Evolutionary conservation across 2,888 invertebrate species (phyloP), one percentile per base, ranked within the genome.

Genomic region (Keiferia lycopersicella): DNA sequence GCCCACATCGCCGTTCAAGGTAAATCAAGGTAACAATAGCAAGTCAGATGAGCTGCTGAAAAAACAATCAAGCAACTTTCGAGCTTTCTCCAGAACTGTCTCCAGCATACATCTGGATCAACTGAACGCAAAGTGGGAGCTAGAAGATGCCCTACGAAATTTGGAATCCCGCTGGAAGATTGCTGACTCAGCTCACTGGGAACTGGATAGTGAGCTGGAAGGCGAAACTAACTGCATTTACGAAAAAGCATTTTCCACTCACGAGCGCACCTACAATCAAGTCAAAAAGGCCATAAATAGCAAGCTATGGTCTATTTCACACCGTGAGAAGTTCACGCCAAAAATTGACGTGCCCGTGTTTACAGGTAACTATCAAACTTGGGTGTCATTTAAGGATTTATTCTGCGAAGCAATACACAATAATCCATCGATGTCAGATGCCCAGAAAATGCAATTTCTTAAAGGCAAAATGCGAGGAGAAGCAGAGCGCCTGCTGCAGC

Each of bases 361-460:
- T 45, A 63, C 38, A 20, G 71, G 71, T 0, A 69, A 59, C 39
- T 73, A 68, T 56, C 58, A 69, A 12, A 53, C 69, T 30, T 69
- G 69, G 69, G 57, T 59, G 2, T 66, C 69, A 4, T 67, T 70
- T 39, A 68, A 69, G 39, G 70, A 71, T 61, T 20, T 73, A 18
- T 73, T 71, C 59, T 65, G 51, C 0, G 71, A 73, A 64, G 50
- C 68, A 2, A 69, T 73, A 12, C 71, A 71, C 51, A 67, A 66
- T 20, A 71, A 71, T 41, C 48, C 57, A 3, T 65, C 68, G 0
- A 34, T 73, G 12, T 69, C 69, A 22, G 65, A 65, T 10, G 69
- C 67, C 3, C 70, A 68, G 50, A 70, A 72, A 53, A 69, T 72
- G 65, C 68, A 71, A 45, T 70, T 65, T 65, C 50, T 69, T 10